phyloP scores from a whole-genome alignment of 2,113 vertebrate species.

The Egretta garzetta region DNA sequence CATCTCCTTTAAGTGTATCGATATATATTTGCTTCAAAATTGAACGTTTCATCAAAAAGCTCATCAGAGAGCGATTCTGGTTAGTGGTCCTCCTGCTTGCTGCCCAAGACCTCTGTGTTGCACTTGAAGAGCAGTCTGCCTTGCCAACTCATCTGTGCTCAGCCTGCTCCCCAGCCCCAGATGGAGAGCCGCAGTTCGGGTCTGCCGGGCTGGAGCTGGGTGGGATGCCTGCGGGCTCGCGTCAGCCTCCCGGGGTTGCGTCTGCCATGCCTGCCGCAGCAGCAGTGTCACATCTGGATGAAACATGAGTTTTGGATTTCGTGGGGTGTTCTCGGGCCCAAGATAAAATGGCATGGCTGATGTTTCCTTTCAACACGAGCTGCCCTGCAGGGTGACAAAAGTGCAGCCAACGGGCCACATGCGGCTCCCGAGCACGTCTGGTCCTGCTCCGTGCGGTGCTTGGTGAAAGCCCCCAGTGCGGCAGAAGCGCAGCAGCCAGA shows the following conservation, averaged over 20 bases:
- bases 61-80: neutral
- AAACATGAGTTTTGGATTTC: neutral
- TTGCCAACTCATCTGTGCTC: neutral
- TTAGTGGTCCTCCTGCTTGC: neutral
- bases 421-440: neutral
- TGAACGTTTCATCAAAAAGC: neutral
- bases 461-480: neutral
- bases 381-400: neutral
- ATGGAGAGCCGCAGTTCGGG: neutral
- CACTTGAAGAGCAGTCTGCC: neutral
- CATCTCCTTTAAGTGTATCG: neutral
- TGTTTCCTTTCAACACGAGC: neutral
- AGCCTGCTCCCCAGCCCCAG: neutral
- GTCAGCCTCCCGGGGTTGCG: neutral
- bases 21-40: neutral
- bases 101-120: neutral
- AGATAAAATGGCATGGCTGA: neutral
- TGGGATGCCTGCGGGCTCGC: neutral
- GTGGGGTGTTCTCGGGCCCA: neutral
- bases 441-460: neutral
- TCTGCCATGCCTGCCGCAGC: fast-evolving
- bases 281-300: neutral
- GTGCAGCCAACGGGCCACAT: neutral
- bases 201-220: neutral
- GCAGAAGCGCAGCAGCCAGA: neutral